phyloP scores from a whole-genome alignment of 2,888 invertebrate genomes.

The Brassicogethes aeneus region DNA sequence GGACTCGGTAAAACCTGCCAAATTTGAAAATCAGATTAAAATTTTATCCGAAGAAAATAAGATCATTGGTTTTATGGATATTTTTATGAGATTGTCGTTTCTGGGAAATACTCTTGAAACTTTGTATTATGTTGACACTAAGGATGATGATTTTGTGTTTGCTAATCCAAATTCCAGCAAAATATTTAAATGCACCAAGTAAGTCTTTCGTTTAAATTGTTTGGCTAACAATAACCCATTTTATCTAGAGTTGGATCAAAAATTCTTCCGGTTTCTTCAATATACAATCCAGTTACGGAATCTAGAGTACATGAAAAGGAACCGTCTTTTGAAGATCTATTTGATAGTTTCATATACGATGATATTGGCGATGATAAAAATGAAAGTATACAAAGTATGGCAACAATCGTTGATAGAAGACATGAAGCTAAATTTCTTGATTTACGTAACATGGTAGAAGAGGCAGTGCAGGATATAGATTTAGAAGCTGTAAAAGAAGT shows the following conservation, averaged over 20 bases:
- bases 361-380: background rate
- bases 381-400: background rate
- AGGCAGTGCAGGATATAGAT: background rate
- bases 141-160: conserved; percentile 17
- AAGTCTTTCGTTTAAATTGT: conserved; percentile 9
- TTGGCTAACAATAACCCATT: background rate
- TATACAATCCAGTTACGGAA: conserved; percentile 1
- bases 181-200: conserved; percentile 30
- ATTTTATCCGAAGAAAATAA: background rate
- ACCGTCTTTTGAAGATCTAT: background rate
- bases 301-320: background rate
- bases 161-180: conserved; percentile 27
- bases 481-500: background rate
- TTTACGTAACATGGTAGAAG: background rate
- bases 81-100: background rate
- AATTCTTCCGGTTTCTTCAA: background rate
- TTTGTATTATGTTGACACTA: background rate
- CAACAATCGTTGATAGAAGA: background rate
- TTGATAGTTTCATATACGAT: no score
- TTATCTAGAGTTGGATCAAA: background rate
- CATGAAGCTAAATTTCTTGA: background rate
- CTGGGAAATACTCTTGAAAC: background rate
- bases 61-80: background rate
- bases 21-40: background rate
- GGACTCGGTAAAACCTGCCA: background rate